phyloP scores from a whole-genome alignment of 2,797 vertebrate genomes.

The Dendrocincla tyrannina region DNA sequence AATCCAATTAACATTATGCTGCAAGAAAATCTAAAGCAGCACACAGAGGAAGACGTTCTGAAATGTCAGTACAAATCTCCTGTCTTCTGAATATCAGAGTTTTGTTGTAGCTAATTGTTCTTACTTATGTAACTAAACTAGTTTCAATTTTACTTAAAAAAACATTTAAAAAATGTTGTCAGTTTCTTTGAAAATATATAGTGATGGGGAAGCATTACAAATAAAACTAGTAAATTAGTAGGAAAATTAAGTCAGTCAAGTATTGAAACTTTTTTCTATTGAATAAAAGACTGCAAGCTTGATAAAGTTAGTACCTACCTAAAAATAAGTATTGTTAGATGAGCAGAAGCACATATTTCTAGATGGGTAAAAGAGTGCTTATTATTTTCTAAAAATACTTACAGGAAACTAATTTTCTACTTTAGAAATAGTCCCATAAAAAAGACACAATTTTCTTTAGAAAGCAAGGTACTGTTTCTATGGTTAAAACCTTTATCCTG shows the following conservation, averaged over 20 bases:
- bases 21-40: slow-evolving; percentile 66
- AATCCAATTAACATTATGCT: slow-evolving; percentile 68
- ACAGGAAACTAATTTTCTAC: neutral
- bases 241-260: neutral
- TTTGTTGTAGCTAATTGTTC: neutral
- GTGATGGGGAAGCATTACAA: neutral
- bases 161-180: neutral
- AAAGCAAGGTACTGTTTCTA: neutral
- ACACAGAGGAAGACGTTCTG: slow-evolving; percentile 59
- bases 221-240: neutral
- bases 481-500: neutral
- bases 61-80: slow-evolving; percentile 66
- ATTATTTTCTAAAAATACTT: neutral
- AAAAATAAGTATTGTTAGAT: neutral
- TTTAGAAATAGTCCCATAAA: neutral
- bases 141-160: neutral
- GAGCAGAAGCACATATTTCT: neutral
- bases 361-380: neutral
- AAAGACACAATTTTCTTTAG: neutral
- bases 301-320: neutral
- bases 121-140: neutral
- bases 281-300: neutral
- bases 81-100: neutral
- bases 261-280: neutral
- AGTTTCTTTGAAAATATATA: neutral